These are phyloP conservation scores for Holothuria leucospilota DNA, from an alignment of 53 echinoderm and acorn worm genomes.

Conservation along the genomic window DNA sequence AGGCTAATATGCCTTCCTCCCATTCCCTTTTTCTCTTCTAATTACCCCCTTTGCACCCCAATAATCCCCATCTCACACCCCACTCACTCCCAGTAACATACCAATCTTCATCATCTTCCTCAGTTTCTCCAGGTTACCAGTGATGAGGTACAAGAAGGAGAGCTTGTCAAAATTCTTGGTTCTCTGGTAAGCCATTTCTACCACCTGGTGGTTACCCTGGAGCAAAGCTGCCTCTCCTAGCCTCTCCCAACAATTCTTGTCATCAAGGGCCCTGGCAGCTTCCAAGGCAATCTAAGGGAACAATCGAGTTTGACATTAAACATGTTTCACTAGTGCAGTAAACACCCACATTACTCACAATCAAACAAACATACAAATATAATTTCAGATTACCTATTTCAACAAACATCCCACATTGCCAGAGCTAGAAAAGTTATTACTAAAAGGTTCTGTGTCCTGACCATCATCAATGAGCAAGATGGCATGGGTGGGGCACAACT, in stretches of 20 bases:
- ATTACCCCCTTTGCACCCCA: background rate
- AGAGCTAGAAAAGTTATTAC: too few species aligned
- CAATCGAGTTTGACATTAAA: too few species aligned
- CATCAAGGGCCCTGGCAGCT: conserved; percentile 91
- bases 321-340: too few species aligned
- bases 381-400: too few species aligned
- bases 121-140: conserved; percentile 98
- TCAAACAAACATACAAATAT: too few species aligned
- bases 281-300: conserved; percentile 80
- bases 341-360: too few species aligned
- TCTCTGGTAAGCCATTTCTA: conserved; percentile 99
- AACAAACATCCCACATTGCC: too few species aligned
- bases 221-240: conserved; percentile 96
- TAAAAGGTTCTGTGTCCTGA: too few species aligned
- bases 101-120: conserved; percentile 99
- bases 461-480: too few species aligned
- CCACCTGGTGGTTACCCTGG: conserved; percentile 99
- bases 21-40: too few species aligned
- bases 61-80: background rate
- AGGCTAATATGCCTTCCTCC: conserved; percentile 49
- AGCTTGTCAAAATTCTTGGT: conserved; percentile 99
- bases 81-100: conserved; percentile 34
- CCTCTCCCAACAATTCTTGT: conserved; percentile 99
- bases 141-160: conserved; percentile 98
- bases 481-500: too few species aligned